Percentiles rank a stretch among this genome's conserved stretches.
Evolutionary conservation across 2,888 invertebrate genomes (phyloP).

Genomic region (Vannuccia rotundouncinata): DNA sequence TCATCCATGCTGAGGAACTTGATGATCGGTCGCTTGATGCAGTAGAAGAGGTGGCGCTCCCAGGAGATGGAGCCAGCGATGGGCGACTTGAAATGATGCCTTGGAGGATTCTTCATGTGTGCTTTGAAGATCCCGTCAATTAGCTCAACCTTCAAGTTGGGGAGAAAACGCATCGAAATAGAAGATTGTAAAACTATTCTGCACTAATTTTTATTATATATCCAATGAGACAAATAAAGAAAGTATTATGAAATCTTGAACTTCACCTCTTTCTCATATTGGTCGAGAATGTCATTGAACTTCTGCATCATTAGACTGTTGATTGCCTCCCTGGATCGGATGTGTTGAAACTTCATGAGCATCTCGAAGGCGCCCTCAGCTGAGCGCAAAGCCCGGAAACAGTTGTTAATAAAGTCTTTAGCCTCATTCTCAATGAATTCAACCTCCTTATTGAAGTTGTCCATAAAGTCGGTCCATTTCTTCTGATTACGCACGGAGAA

Average conservation of each 20-base stretch:
- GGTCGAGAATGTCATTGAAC: constrained; percentile 74
- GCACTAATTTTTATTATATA: too few species aligned
- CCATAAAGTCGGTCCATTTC: constrained; percentile 75
- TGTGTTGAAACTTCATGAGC: constrained; percentile 70
- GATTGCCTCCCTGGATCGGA: constrained; percentile 70
- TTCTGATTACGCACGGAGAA: constrained; percentile 71
- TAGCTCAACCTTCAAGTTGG: constrained; percentile 20
- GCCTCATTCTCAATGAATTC: constrained; percentile 70
- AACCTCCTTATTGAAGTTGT: constrained; percentile 70
- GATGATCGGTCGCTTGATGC: constrained; percentile 72
- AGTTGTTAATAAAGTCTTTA: constrained; percentile 74
- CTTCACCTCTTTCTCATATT: constrained; percentile 75
- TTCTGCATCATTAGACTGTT: constrained; percentile 69
- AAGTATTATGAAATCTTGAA: too few species aligned
- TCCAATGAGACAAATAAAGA: too few species aligned
- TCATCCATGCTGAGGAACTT: constrained; percentile 71
- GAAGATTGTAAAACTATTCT: too few species aligned
- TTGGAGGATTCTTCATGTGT: constrained; percentile 61
- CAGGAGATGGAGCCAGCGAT: constrained; percentile 78
- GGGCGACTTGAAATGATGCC: constrained; percentile 70
- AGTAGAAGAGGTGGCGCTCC: constrained; percentile 71
- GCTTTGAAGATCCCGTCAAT: constrained; percentile 53
- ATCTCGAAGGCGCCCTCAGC: constrained; percentile 75
- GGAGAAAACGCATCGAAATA: constrained; percentile 41
- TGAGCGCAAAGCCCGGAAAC: constrained; percentile 71